phyloP scores from a whole-genome alignment of 2,113 vertebrate species.

The Notarius lentiginosus region DNA sequence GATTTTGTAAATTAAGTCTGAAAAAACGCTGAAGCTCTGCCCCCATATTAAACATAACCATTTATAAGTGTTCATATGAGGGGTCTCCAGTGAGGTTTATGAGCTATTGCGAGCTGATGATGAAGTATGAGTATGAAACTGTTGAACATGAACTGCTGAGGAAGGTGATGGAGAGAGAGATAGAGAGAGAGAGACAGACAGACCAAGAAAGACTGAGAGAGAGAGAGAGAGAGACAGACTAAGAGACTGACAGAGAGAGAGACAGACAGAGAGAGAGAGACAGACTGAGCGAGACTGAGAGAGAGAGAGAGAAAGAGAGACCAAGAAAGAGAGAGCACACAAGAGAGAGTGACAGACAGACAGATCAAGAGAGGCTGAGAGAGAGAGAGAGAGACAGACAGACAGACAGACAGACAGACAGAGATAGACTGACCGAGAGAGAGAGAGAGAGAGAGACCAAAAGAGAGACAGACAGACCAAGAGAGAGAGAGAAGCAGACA shows the following conservation, averaged over 20 bases:
- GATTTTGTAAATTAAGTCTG: neutral
- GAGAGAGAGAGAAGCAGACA: too few species aligned
- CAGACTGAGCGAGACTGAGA: neutral
- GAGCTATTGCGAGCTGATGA: neutral
- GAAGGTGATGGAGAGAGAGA: neutral
- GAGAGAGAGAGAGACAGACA: slow-evolving; percentile 4
- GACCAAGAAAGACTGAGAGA: neutral
- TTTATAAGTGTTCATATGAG: neutral
- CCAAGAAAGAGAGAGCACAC: too few species aligned
- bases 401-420: too few species aligned
- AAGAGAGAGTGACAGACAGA: neutral
- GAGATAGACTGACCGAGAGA: too few species aligned
- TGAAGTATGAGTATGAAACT: neutral
- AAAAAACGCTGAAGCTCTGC: neutral
- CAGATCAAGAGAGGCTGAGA: neutral
- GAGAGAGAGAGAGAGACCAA: too few species aligned
- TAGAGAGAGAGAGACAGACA: neutral
- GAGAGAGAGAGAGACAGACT: neutral
- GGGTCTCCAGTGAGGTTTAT: neutral
- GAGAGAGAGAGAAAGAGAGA: neutral
- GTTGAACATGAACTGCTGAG: neutral
- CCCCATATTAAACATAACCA: neutral
- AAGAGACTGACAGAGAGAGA: neutral
- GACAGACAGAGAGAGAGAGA: neutral
- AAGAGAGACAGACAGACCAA: too few species aligned